These are phyloP conservation scores for Bergia sp. DNA, from an alignment of 92 coral and sea anemone genomes.

Conservation along the genomic window DNA sequence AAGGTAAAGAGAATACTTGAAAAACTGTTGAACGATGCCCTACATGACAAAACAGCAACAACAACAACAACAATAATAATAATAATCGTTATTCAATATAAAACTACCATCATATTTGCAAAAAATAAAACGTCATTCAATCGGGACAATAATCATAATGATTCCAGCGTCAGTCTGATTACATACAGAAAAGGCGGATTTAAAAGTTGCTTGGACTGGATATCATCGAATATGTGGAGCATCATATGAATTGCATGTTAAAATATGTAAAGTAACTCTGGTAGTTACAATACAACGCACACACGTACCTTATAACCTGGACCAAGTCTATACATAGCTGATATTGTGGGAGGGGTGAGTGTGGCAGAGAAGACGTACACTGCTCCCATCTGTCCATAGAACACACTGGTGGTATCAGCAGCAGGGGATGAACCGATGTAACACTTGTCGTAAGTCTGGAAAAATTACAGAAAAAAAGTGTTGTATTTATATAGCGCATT, in stretches of 20 bases:
- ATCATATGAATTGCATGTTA: no score
- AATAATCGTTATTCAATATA: no score
- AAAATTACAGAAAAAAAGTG: neutral
- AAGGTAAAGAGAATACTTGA: no score
- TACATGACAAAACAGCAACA: no score
- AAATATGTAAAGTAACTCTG: no score
- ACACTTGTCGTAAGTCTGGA: slow-evolving; percentile 96
- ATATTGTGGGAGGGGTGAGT: slow-evolving; percentile 74
- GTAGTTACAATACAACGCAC: neutral
- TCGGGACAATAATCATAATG: no score
- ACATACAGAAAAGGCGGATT: neutral
- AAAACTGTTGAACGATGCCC: no score
- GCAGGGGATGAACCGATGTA: slow-evolving; percentile 97
- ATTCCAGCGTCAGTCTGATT: neutral
- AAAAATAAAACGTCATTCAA: no score
- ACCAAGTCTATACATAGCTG: slow-evolving; percentile 91
- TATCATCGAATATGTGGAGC: no score
- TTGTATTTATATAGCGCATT: no score
- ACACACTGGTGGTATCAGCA: slow-evolving; percentile 88
- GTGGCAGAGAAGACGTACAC: slow-evolving; percentile 94
- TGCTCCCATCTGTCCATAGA: slow-evolving; percentile 96
- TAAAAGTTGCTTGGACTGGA: neutral
- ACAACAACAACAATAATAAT: no score
- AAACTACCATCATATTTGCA: no score
- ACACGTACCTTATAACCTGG: slow-evolving; percentile 90